Conservation (phyloP, 1,140 invertebrate species). For the Centruroides vittatus region DNA sequence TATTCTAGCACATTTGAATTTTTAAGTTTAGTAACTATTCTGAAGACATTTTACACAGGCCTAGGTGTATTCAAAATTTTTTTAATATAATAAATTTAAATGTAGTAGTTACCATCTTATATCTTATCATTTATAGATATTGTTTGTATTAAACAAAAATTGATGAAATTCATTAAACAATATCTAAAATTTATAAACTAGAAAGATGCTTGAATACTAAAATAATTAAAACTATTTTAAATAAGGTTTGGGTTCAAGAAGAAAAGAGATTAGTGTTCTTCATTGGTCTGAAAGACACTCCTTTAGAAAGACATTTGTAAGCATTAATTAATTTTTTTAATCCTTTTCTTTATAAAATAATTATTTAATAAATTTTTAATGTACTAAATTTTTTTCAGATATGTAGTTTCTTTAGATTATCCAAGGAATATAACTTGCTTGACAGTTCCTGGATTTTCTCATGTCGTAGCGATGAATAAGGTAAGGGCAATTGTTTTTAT, state of each 20-base stretch:
- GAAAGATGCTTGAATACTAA: too few species aligned
- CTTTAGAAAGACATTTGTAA: conserved; percentile 36
- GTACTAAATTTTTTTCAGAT: conserved; percentile 24
- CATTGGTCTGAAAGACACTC: conserved; percentile 32
- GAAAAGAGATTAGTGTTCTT: conserved; percentile 32
- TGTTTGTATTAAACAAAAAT: too few species aligned
- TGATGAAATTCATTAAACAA: too few species aligned
- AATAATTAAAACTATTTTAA: too few species aligned
- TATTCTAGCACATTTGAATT: too few species aligned
- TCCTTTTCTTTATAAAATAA: neutral
- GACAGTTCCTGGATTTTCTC: conserved; percentile 30
- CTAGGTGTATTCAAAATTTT: too few species aligned
- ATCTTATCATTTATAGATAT: too few species aligned
- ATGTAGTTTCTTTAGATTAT: conserved; percentile 29
- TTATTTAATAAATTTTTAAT: neutral
- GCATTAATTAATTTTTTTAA: conserved; percentile 1
- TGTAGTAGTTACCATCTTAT: too few species aligned
- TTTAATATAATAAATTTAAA: too few species aligned
- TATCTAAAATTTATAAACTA: too few species aligned
- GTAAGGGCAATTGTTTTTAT: conserved; percentile 21
- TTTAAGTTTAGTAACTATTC: too few species aligned
- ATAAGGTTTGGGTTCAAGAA: conserved; percentile 33
- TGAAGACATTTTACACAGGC: too few species aligned
- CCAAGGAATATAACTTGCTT: conserved; percentile 23
- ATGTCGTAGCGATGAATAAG: conserved; percentile 27